These are phyloP conservation scores for Brevipalpus yothersi DNA, from an alignment of 1,140 invertebrate genomes.

Conservation along the genomic window DNA sequence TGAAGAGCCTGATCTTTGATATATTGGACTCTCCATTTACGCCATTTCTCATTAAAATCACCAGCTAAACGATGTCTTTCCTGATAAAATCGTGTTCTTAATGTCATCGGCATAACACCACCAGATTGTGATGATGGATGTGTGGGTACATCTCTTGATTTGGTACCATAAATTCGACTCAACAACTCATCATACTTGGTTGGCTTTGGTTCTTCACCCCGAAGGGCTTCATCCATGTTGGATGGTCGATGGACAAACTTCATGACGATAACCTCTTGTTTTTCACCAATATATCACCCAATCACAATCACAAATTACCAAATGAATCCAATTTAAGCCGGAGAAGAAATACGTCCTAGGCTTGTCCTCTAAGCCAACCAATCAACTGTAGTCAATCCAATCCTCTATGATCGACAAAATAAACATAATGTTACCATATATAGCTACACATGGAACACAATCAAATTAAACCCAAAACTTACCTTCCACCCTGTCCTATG, in stretches of 20 bases:
- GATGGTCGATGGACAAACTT: background rate
- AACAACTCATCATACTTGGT: background rate
- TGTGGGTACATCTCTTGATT: background rate
- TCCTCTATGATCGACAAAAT: no score
- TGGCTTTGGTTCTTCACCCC: background rate
- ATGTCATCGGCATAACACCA: constrained; percentile 33
- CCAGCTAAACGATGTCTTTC: constrained; percentile 43
- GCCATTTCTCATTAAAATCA: constrained; percentile 53
- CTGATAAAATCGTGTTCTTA: constrained; percentile 39
- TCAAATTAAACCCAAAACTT: no score
- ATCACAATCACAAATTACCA: no score
- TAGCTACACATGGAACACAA: no score
- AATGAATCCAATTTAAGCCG: no score
- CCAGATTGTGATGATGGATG: background rate
- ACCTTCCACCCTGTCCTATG: no score
- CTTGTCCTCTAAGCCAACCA: no score
- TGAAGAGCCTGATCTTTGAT: constrained; percentile 48
- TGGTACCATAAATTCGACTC: background rate
- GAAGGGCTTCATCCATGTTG: background rate
- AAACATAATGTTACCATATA: no score
- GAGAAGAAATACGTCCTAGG: no score
- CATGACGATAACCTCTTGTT: no score
- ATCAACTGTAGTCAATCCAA: no score
- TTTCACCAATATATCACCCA: no score
- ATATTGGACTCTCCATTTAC: constrained; percentile 53